phyloP scores from a whole-genome alignment of 2,888 invertebrate species.

The Agonum fuliginosum region DNA sequence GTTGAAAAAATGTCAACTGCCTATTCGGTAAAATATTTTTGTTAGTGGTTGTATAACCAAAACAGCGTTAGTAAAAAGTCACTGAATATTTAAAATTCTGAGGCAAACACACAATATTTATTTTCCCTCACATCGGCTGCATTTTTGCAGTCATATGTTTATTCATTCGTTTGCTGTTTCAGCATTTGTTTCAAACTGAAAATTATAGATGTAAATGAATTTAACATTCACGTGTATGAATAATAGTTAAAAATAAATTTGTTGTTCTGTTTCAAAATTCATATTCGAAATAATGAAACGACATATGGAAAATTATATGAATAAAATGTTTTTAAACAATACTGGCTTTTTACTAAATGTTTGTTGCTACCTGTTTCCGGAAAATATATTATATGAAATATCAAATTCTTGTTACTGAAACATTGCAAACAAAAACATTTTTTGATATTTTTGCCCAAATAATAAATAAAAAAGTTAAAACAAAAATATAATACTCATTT shows the following conservation, averaged over 20 bases:
- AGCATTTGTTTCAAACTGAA: background rate
- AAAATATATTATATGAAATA: no score
- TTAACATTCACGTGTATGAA: background rate
- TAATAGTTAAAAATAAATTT: background rate
- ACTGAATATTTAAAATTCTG: no score
- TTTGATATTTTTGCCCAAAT: no score
- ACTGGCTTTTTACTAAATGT: background rate
- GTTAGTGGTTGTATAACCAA: no score
- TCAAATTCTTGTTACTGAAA: no score
- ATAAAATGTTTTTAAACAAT: background rate
- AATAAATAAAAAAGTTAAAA: no score
- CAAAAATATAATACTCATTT: no score
- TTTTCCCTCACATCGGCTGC: background rate
- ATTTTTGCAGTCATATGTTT: background rate
- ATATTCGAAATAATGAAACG: background rate
- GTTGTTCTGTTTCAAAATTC: background rate
- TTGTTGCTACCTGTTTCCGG: no score
- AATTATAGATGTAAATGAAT: constrained; percentile 7
- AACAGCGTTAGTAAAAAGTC: no score
- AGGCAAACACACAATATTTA: background rate
- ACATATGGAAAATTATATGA: background rate
- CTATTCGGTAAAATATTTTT: no score
- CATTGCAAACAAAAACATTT: no score
- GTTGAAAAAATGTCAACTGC: no score
- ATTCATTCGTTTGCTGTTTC: background rate